These are phyloP conservation scores for Rambutsinella grinnellia DNA, from an alignment of 2,888 invertebrate genomes.

Conservation along the genomic window DNA sequence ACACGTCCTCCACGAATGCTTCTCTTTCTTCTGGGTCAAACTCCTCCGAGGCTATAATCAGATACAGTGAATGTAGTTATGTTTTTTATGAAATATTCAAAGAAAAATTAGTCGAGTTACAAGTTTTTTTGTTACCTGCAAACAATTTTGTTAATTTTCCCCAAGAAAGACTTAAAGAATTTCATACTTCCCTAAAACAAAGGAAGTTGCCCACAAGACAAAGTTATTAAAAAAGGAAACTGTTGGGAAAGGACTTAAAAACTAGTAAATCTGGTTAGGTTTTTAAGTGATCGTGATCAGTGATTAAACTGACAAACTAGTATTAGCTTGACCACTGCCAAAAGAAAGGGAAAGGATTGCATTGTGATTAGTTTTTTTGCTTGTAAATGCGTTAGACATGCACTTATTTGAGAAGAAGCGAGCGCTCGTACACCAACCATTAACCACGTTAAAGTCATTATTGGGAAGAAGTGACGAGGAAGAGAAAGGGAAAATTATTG, in stretches of 20 bases:
- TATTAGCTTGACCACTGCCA: constrained; percentile 5
- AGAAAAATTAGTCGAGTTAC: constrained; percentile 9
- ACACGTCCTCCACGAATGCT: constrained; percentile 47
- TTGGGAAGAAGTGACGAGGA: constrained; percentile 2
- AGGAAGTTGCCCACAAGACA: constrained; percentile 16
- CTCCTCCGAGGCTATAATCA: constrained; percentile 44
- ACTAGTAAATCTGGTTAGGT: constrained; percentile 37
- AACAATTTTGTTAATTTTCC: not conserved
- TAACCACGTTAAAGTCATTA: too few relatives aligned
- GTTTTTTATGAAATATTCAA: too few relatives aligned
- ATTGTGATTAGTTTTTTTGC: not conserved
- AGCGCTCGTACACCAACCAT: too few relatives aligned
- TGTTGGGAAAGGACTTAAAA: too few relatives aligned
- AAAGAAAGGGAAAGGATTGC: constrained; percentile 26
- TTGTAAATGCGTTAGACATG: constrained; percentile 16
- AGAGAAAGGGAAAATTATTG: constrained; percentile 46
- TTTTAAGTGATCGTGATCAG: constrained; percentile 5
- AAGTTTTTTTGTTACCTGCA: constrained; percentile 21
- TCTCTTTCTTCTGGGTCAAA: constrained; percentile 52
- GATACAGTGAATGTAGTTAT: too few relatives aligned
- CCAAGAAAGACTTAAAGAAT: not conserved
- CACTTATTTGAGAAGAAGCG: not conserved
- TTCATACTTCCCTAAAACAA: constrained; percentile 21
- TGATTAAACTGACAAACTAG: not conserved
- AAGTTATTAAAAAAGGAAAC: too few relatives aligned